A percentile compares a stretch with the other conserved stretches of the same genome.
These are phyloP conservation scores for Trematomus bernacchii DNA, from an alignment of 2,797 vertebrate genomes.

Conservation along the genomic window DNA sequence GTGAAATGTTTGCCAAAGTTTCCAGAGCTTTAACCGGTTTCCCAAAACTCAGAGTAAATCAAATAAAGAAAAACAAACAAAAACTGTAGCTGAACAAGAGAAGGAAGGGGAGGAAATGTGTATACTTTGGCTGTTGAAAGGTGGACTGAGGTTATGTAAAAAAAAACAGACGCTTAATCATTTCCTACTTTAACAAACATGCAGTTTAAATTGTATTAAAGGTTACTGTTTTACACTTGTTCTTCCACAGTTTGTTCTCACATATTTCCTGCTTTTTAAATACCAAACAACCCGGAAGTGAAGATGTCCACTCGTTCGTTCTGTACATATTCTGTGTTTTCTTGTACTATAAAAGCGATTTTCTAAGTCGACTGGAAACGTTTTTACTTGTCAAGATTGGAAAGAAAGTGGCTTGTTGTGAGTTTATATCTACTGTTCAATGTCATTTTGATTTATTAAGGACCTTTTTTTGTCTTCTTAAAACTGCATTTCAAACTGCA, in stretches of 20 bases:
- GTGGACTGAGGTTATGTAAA: conserved; percentile 16
- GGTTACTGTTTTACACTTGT: conserved; percentile 3
- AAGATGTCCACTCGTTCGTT: neutral
- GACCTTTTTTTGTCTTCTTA: conserved; percentile 21
- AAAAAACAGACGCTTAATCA: conserved; percentile 5
- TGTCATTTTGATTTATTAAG: conserved; percentile 56
- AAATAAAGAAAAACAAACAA: neutral
- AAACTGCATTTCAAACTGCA: conserved; percentile 53
- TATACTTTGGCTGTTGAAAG: conserved; percentile 7
- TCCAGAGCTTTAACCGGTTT: conserved; percentile 5
- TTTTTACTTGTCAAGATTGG: conserved; percentile 26
- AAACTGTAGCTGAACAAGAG: neutral
- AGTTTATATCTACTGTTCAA: conserved; percentile 34
- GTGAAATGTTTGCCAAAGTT: conserved; percentile 13
- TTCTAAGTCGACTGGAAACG: conserved; percentile 46
- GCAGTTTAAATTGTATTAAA: conserved; percentile 25
- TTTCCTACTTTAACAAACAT: neutral
- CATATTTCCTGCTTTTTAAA: conserved; percentile 32
- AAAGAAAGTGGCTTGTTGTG: conserved; percentile 20
- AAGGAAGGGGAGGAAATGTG: neutral
- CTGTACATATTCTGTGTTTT: conserved; percentile 48
- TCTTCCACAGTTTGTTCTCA: neutral
- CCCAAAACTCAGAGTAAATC: conserved; percentile 10
- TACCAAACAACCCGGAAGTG: conserved; percentile 7
- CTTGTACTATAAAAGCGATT: conserved; percentile 43